Evolutionary conservation across 2,797 vertebrate genomes (phyloP), one percentile per base, ranked within the genome.

Genomic region (Rousettus madagascariensis): DNA sequence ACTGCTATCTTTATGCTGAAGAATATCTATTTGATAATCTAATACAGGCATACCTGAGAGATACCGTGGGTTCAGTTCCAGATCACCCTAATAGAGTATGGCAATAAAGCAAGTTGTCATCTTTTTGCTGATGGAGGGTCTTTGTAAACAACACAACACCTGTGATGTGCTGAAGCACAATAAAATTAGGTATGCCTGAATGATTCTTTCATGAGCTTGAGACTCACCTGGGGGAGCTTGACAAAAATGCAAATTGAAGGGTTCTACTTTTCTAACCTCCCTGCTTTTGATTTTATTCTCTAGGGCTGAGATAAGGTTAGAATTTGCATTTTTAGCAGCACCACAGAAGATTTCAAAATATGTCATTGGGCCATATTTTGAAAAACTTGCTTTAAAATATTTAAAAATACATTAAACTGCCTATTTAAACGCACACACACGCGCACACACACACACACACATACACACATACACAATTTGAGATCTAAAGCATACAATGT

Each of bases 301-400:
- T 69, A 78, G 33, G 71, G 36, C n/a, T 65, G 36, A 95, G 72
- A 12, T 83, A 79, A 66, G 36, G 3, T 86, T 74, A 96, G 26
- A 95, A 69, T 84, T 57, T 51, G 53, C 36, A 61, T 84, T 55
- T 69, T 41, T 75, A 69, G 65, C 53, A 78, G 61, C 33, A 63
- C 12, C 43, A 57, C 24, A 55, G 38, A 24, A 78, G 41, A 78
- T 88, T 79, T 94, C 79, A 80, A 87, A 65, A 11, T 33, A 75
- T 26, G 19, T 38, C 33, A 86, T 3, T 92, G 59, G 66, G 36
- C 9, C 19, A 33, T 61, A 43, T 86, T 72, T 89, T 63, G 28
- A 92, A 30, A 87, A 91, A 75, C 10, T 3, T 55, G 30, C 30
- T 91, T 89, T 79, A 87, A 84, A 90, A 69, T 79, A 83, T 46